Evolutionary conservation across 2,113 vertebrate genomes (phyloP), one percentile per base, ranked within the genome.

Genomic region (Argyrosomus japonicus): DNA sequence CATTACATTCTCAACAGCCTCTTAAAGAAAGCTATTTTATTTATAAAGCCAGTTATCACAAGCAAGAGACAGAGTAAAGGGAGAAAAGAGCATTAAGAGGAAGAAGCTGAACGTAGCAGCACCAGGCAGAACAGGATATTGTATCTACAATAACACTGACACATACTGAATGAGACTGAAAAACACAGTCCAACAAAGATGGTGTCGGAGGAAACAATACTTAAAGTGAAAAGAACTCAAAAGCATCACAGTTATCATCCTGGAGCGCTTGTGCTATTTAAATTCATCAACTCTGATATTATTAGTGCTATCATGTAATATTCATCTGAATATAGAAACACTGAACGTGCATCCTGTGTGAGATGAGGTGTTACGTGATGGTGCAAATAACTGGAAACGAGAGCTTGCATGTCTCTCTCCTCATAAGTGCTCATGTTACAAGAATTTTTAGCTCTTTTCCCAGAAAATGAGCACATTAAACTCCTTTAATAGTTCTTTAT

Each of bases 341-440:
- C 23, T 56, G 65, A 77, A 27, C 48, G 27, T 56, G 43, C 54
- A 45, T 69, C 23, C 43, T 6, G 68, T 50, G 74, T 79, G 60
- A 79, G 83, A 54, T 0, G 58, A 72, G 62, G 75, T 58, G 47
- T 53, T 25, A 48, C 65, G 29, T 57, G 14, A 48, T 65, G 75
- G 36, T 74, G 53, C 60, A 79, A 79, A 83, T 82, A 85, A 72
- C 58, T 45, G 63, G 43, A 65, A 62, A 81, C 29, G 57, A 84
- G 48, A 71, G 56, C 45, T 3, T 14, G 7, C 19, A 27, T 25
- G 32, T 61, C 69, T 43, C 25, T 75, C 60, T 77, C 83, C 75
- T 75, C 72, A 83, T 69, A 79, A 60, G 56, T 48, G 36, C 56
- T 86, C 23, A 54, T 53, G 63, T 75, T 63, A 63, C 60, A 25